phyloP scores from a whole-genome alignment of 2,113 vertebrate genomes.

The Piaya cayana region DNA sequence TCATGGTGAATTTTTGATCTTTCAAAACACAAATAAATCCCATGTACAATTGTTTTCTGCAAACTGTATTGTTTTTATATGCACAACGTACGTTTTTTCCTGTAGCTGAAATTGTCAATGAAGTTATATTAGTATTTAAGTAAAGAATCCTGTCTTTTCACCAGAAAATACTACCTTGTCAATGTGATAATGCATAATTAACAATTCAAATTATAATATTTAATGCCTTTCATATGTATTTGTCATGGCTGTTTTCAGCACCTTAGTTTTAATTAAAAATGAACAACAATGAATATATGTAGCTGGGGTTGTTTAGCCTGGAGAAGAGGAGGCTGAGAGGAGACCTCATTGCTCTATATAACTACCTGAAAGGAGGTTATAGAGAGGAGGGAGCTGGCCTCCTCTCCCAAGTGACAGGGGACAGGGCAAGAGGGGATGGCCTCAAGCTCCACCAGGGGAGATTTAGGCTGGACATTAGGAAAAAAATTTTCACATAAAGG shows the following conservation, averaged over 20 bases:
- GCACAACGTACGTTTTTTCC: background rate
- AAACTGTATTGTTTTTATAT: background rate
- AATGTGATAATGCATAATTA: background rate
- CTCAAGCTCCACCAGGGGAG: no score
- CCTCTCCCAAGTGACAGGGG: no score
- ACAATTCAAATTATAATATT: background rate
- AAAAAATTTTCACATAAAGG: no score
- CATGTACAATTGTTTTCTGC: background rate
- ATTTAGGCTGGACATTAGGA: no score
- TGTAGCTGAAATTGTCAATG: background rate
- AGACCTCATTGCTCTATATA: no score
- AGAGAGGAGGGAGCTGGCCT: no score
- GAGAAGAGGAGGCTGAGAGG: no score
- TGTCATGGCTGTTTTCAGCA: background rate
- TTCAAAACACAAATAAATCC: background rate
- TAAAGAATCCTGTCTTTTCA: background rate
- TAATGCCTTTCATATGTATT: constrained; percentile 10
- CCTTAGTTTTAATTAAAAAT: constrained; percentile 48
- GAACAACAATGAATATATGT: constrained; percentile 5
- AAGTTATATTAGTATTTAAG: background rate
- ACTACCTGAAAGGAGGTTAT: no score
- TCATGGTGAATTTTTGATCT: background rate
- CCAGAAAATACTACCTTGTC: background rate
- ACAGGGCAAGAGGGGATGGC: no score
- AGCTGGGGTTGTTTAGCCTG: no score